Evolutionary conservation across 2,113 vertebrate genomes (phyloP).

Genomic region (Taxidea taxus): DNA sequence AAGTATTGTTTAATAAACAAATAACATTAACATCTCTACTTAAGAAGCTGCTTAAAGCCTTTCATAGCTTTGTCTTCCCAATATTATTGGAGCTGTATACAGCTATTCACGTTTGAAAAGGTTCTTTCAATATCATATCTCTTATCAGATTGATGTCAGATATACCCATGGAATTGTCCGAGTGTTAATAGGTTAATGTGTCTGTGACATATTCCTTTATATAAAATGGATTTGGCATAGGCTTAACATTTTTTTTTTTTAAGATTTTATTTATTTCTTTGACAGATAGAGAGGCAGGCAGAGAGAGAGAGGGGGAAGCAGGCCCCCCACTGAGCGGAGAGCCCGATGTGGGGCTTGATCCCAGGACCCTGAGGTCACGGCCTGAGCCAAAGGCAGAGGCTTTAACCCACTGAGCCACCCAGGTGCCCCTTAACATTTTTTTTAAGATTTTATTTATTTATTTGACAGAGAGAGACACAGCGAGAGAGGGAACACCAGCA

Average conservation of each 20-base stretch:
- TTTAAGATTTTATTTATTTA: no score
- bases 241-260: background rate
- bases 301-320: no score
- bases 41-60: background rate
- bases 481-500: no score
- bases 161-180: background rate
- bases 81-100: background rate
- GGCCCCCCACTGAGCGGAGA: no score
- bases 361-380: no score
- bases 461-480: no score
- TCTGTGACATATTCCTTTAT: background rate
- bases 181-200: background rate
- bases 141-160: background rate
- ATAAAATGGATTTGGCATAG: background rate
- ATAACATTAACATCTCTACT: background rate
- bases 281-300: no score
- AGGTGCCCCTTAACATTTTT: background rate
- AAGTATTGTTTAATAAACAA: background rate
- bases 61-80: background rate
- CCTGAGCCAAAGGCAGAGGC: no score
- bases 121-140: background rate
- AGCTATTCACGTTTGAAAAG: background rate
- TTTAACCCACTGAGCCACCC: no score
- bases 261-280: no score
- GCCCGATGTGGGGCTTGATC: no score